Conservation (phyloP, 2,888 invertebrate species). For the Galerucella nymphaeae region DNA sequence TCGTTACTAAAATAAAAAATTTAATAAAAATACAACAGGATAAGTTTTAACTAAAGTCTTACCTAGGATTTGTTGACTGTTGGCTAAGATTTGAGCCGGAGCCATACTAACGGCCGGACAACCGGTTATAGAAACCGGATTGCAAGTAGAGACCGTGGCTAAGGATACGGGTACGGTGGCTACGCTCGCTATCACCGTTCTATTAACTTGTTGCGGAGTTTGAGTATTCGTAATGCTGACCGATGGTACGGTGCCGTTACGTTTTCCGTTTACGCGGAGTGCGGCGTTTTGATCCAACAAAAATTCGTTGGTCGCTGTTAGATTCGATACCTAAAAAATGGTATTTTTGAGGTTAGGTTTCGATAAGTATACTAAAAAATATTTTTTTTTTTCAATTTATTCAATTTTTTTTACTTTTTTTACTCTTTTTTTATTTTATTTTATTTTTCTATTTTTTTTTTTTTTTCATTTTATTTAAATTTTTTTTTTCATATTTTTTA, state of each 20-base stretch:
- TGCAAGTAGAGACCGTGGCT: conserved; percentile 69
- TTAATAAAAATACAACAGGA: conserved; percentile 9
- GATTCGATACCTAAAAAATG: conserved; percentile 69
- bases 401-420: too few relatives aligned
- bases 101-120: conserved; percentile 72
- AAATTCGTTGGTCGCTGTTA: conserved; percentile 83
- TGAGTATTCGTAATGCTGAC: conserved; percentile 70
- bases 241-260: conserved; percentile 69
- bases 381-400: too few relatives aligned
- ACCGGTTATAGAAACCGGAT: conserved; percentile 69
- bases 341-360: background rate
- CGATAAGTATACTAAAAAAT: too few relatives aligned
- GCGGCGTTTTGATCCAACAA: conserved; percentile 82
- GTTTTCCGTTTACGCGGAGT: conserved; percentile 71
- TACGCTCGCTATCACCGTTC: conserved; percentile 71
- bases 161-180: conserved; percentile 73
- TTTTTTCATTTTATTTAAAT: too few relatives aligned
- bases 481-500: too few relatives aligned
- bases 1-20: conserved; percentile 57
- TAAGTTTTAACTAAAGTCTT: conserved; percentile 35
- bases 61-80: conserved; percentile 65
- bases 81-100: conserved; percentile 65
- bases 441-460: too few relatives aligned
- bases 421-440: too few relatives aligned
- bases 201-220: conserved; percentile 64